A percentile compares a stretch with the other conserved stretches of the same genome.
phyloP scores from a whole-genome alignment of 2,797 vertebrate genomes.

The Bovichtus diacanthus region DNA sequence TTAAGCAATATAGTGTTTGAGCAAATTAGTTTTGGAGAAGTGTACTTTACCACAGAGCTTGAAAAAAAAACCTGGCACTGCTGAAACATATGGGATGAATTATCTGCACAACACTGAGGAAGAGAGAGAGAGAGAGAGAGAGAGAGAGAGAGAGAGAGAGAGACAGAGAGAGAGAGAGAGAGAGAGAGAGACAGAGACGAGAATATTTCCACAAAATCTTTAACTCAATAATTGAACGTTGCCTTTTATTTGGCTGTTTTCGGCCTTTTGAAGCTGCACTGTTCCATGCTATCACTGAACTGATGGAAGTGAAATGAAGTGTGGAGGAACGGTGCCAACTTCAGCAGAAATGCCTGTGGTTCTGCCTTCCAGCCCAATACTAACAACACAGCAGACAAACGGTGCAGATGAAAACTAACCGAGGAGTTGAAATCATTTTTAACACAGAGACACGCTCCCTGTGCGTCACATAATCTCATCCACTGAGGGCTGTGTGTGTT shows the following conservation, averaged over 20 bases:
- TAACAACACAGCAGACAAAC: conserved; percentile 58
- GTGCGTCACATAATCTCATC: conserved; percentile 79
- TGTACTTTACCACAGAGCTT: conserved; percentile 55
- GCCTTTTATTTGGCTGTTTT: conserved; percentile 64
- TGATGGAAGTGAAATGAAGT: conserved; percentile 73
- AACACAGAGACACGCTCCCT: conserved; percentile 71
- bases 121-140: conserved; percentile 39
- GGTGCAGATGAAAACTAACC: conserved; percentile 63
- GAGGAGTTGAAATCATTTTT: conserved; percentile 73
- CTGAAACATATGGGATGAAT: conserved; percentile 79
- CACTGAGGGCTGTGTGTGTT: conserved; percentile 78
- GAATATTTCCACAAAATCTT: conserved; percentile 66
- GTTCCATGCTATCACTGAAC: conserved; percentile 52
- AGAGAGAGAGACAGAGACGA: conserved; percentile 43
- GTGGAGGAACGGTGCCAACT: conserved; percentile 68
- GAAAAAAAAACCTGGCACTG: conserved; percentile 72
- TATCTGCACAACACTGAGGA: conserved; percentile 67
- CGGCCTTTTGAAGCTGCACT: conserved; percentile 50
- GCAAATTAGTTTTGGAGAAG: conserved; percentile 61
- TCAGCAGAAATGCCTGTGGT: conserved; percentile 66
- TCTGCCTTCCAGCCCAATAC: conserved; percentile 60
- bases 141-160: conserved; percentile 45
- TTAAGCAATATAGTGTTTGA: conserved; percentile 37
- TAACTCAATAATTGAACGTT: conserved; percentile 58
- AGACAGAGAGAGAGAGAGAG: conserved; percentile 51